Conservation (phyloP, 2,888 invertebrate species). For the Andrena marginata region DNA sequence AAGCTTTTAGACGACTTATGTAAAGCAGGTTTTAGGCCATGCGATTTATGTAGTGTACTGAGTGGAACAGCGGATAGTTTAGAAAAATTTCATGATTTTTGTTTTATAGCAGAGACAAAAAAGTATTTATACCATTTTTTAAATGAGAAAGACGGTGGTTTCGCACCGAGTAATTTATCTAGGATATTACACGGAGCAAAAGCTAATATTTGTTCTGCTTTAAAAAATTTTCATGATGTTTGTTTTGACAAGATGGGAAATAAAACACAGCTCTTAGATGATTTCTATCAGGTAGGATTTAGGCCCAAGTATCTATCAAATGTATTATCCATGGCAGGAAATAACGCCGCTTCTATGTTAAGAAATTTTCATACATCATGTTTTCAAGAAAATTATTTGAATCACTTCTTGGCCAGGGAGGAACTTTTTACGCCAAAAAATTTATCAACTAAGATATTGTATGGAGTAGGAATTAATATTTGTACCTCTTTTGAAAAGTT, state of each 20-base stretch:
- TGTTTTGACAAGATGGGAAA: no score
- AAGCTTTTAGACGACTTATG: no score
- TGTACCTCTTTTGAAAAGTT: conserved; percentile 64
- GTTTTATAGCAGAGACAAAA: conserved; percentile 71
- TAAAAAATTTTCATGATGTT: no score
- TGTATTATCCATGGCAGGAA: conserved; percentile 77
- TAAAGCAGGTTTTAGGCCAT: no score
- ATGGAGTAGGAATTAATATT: conserved; percentile 60
- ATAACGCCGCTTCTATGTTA: conserved; percentile 72
- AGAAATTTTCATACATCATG: conserved; percentile 76
- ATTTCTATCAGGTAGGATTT: conserved; percentile 47
- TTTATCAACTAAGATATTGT: conserved; percentile 60
- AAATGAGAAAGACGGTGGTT: conserved; percentile 38
- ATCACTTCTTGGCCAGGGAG: conserved; percentile 57
- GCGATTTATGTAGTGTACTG: no score
- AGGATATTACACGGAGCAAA: conserved; percentile 76
- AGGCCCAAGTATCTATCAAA: conserved; percentile 73
- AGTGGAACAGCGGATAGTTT: neutral
- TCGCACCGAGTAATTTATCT: conserved; percentile 72
- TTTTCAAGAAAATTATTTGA: conserved; percentile 70
- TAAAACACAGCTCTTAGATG: conserved; percentile 20
- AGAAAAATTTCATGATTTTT: neutral
- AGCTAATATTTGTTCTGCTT: conserved; percentile 33
- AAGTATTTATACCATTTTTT: conserved; percentile 75
- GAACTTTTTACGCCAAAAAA: conserved; percentile 76